Percentiles rank a stretch among this genome's conserved stretches.
Evolutionary conservation across 2,113 vertebrate genomes (phyloP).

Genomic region (Phodopus roborovskii): DNA sequence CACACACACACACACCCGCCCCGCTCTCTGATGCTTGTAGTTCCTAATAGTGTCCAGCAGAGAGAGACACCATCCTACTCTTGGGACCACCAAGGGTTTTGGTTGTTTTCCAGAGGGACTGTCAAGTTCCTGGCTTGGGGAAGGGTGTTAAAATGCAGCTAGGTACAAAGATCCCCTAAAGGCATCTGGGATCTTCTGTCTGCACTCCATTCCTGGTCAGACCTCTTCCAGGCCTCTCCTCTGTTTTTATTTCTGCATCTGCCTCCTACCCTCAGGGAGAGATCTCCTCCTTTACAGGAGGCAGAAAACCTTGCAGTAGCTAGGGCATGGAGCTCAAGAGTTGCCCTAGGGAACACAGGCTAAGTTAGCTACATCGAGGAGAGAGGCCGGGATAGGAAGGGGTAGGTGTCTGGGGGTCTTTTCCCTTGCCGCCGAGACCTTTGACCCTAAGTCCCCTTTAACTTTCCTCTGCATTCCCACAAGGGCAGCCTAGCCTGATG

Average conservation of each 20-base stretch:
- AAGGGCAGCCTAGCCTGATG: background rate
- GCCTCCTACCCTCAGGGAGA: background rate
- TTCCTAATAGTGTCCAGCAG: constrained; percentile 44
- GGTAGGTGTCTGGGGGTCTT: background rate
- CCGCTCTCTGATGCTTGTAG: background rate
- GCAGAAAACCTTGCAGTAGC: background rate
- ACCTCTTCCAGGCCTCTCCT: background rate
- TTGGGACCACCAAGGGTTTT: background rate
- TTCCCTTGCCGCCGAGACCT: background rate
- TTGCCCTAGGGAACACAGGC: background rate
- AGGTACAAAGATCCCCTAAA: constrained; percentile 55
- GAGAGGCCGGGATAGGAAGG: background rate
- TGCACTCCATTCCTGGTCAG: constrained; percentile 67
- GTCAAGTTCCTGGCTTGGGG: background rate
- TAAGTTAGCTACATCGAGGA: background rate
- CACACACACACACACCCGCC: too few relatives aligned
- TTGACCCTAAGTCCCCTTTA: background rate
- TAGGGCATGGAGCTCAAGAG: background rate
- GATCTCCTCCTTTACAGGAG: background rate
- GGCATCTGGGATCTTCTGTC: constrained; percentile 54
- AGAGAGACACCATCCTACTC: constrained; percentile 53
- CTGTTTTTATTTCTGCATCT: constrained; percentile 54
- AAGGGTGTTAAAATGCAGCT: background rate
- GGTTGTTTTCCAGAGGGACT: background rate
- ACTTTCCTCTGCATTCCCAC: background rate